Evolutionary conservation across 2,113 vertebrate genomes (phyloP).

Genomic region (Syngnathus scovelli): DNA sequence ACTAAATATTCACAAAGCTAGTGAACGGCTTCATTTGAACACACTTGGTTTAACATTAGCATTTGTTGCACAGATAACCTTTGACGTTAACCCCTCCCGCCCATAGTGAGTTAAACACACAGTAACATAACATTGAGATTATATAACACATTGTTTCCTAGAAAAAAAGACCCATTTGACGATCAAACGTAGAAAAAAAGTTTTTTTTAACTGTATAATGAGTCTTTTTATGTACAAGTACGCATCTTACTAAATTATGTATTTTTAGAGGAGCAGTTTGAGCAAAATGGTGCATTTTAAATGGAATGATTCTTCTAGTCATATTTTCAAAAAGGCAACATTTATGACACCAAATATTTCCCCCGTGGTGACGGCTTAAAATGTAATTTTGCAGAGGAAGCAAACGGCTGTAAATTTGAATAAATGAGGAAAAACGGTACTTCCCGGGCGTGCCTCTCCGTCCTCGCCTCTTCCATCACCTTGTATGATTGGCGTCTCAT

Average conservation of each 20-base stretch:
- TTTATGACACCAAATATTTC: not conserved
- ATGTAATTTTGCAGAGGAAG: slow-evolving; percentile 3
- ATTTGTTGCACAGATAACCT: slow-evolving; percentile 39
- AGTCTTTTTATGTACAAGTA: not conserved
- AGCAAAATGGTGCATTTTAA: not conserved
- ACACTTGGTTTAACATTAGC: slow-evolving; percentile 40
- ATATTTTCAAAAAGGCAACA: not conserved
- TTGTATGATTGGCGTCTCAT: slow-evolving; percentile 39
- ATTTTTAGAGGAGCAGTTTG: not conserved
- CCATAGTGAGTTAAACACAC: slow-evolving; percentile 37
- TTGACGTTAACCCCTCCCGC: slow-evolving; percentile 31
- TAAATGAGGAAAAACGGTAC: slow-evolving; percentile 9
- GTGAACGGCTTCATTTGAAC: slow-evolving; percentile 34
- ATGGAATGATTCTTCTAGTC: not conserved
- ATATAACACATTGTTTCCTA: slow-evolving; percentile 37
- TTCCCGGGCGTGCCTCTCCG: slow-evolving; percentile 2
- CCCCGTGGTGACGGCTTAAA: not conserved
- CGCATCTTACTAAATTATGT: not conserved
- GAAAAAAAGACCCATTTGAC: slow-evolving; percentile 24
- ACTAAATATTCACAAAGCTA: slow-evolving; percentile 2
- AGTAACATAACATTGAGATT: slow-evolving; percentile 34
- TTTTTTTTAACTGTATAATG: not conserved
- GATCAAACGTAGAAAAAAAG: not conserved
- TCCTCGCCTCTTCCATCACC: slow-evolving; percentile 26
- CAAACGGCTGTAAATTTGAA: slow-evolving; percentile 8